Evolutionary conservation across 1,140 invertebrate genomes (phyloP).

Genomic region (Anagrus nilaparvatae): DNA sequence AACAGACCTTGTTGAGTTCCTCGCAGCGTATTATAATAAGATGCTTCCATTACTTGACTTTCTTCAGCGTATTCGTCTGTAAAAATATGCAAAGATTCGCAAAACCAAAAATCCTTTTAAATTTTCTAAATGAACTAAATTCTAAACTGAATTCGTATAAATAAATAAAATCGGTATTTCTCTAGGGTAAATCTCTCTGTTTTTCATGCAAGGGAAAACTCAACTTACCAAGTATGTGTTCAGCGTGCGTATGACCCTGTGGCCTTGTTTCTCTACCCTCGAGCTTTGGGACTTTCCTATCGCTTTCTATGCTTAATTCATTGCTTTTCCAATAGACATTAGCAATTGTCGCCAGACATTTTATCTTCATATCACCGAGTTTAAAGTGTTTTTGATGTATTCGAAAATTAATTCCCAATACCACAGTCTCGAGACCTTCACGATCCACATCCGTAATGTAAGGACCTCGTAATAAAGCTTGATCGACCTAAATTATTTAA

Average conservation of each 20-base stretch:
- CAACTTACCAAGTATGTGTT: slow-evolving; percentile 39
- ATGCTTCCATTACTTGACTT: too few relatives aligned
- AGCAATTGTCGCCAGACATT: slow-evolving; percentile 61
- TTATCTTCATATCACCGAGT: slow-evolving; percentile 60
- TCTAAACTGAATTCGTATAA: too few relatives aligned
- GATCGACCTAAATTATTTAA: slow-evolving; percentile 47
- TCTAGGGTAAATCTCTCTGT: background rate
- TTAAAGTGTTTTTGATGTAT: slow-evolving; percentile 55
- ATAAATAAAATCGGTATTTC: too few relatives aligned
- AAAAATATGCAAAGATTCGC: too few relatives aligned
- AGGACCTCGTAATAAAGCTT: slow-evolving; percentile 43
- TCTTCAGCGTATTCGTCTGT: too few relatives aligned
- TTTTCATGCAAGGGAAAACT: background rate
- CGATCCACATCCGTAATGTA: slow-evolving; percentile 41
- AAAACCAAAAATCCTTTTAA: too few relatives aligned
- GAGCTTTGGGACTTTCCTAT: slow-evolving; percentile 50
- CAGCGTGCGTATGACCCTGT: slow-evolving; percentile 40
- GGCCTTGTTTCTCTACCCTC: slow-evolving; percentile 49
- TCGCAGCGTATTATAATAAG: too few relatives aligned
- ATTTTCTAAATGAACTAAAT: too few relatives aligned
- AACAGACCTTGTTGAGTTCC: too few relatives aligned
- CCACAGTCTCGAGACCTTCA: slow-evolving; percentile 52
- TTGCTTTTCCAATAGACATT: slow-evolving; percentile 63
- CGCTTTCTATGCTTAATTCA: slow-evolving; percentile 61
- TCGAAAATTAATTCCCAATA: slow-evolving; percentile 54